Evolutionary conservation across 1,140 invertebrate genomes (phyloP).

Genomic region (Drosophila micromelanica): DNA sequence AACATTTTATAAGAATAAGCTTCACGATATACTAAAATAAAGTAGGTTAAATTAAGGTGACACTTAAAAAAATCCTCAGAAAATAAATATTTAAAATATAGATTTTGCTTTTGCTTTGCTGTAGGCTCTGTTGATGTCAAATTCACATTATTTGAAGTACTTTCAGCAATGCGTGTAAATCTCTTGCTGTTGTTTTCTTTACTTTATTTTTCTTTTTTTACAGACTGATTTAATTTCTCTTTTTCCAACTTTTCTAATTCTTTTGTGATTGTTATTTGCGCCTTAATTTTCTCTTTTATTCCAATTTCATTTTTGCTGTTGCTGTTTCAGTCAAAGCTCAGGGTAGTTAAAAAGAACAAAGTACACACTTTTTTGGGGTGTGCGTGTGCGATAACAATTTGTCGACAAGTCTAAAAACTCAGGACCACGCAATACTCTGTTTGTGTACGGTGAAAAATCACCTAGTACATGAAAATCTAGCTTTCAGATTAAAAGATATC

Average conservation of each 20-base stretch:
- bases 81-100: not conserved
- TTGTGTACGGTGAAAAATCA: not conserved
- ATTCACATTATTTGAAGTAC: slow-evolving; percentile 50
- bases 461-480: no score
- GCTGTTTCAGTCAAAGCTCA: slow-evolving; percentile 13
- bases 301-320: slow-evolving; percentile 9
- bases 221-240: slow-evolving; percentile 47
- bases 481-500: no score
- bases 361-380: not conserved
- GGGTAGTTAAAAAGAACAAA: slow-evolving; percentile 9
- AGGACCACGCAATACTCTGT: not conserved
- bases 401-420: not conserved
- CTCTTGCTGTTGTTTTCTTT: slow-evolving; percentile 29
- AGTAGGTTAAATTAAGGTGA: not conserved
- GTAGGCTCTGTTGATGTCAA: slow-evolving; percentile 6
- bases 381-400: slow-evolving; percentile 20
- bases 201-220: slow-evolving; percentile 18
- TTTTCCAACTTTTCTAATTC: slow-evolving; percentile 54
- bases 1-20: no score
- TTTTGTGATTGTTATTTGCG: slow-evolving; percentile 59
- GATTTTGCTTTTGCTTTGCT: not conserved
- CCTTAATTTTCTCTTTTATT: slow-evolving; percentile 36
- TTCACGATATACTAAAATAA: not conserved
- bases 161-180: slow-evolving; percentile 45
- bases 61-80: not conserved